A percentile compares a stretch with the other conserved stretches of the same genome.
These are phyloP conservation scores for Pocillopora grandis DNA, from an alignment of 92 coral and sea anemone species.

Conservation along the genomic window DNA sequence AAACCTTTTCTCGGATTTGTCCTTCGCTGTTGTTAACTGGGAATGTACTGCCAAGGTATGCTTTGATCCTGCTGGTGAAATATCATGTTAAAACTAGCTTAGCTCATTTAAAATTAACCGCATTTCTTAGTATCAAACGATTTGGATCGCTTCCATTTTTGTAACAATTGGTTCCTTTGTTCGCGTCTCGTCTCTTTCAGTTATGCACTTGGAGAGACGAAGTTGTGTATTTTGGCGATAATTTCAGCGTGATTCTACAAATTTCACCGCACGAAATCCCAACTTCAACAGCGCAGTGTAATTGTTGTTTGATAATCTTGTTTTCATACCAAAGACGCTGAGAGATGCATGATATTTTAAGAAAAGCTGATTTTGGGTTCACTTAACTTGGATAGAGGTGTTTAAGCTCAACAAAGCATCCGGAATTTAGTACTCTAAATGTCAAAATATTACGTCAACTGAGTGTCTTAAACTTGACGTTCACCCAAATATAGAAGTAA, in stretches of 20 bases:
- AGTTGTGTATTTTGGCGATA: not conserved
- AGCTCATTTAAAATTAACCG: not conserved
- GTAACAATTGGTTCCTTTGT: not conserved
- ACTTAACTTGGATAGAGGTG: not conserved
- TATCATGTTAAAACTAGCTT: not conserved
- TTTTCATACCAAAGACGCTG: not conserved
- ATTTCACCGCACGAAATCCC: not conserved
- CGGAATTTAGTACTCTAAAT: not conserved
- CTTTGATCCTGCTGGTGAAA: too few species aligned
- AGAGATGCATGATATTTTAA: not conserved
- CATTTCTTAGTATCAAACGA: not conserved
- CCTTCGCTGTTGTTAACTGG: too few species aligned
- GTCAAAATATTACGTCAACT: not conserved
- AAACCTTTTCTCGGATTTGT: too few species aligned
- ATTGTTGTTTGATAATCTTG: not conserved
- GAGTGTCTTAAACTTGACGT: not conserved
- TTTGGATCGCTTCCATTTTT: conserved; percentile 17
- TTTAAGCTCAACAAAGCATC: not conserved
- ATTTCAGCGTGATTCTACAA: not conserved
- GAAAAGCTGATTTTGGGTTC: not conserved
- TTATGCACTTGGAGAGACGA: not conserved
- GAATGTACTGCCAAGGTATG: too few species aligned
- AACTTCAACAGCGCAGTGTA: not conserved
- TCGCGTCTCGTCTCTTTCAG: not conserved
- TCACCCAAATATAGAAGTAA: conserved; percentile 2